Base-by-base conservation (phyloP, 2,797 vertebrate genomes). In the Gymnodraco acuticeps region DNA sequence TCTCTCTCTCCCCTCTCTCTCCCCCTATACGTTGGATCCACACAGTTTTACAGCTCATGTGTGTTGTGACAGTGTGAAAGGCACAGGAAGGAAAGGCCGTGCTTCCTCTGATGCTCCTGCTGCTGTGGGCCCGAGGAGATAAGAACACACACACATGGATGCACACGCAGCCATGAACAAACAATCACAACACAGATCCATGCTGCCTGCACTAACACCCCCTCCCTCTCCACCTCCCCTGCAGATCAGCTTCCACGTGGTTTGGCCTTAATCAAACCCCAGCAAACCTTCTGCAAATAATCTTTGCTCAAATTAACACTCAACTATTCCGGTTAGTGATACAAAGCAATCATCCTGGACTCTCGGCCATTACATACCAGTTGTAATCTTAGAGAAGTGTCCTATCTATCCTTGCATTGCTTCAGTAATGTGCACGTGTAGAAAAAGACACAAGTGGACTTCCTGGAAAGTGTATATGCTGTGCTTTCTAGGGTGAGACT, bases 31-130 rank as follows among this genome's bases (percentile, higher is more conserved):
- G 53, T 88, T 88, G 23, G 77, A 78, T 64, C 63, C 76, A 17
- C 75, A 38, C 72, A 80, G 70, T 84, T 88, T 92, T 88, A 83
- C 84, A 86, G 79, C 80, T 80, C 62, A 60, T 91, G 88, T 92
- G 80, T 92, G 88, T 89, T 91, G 89, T 92, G 91, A 94, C 92
- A 90, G 92, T 93, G 93, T 94, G 93, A 94, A 92, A 94, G 88
- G 88, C 89, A 94, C 87, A 94, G 94, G 94, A 95, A 95, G 94
- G 94, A 95, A 95, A 94, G 89, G 86, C 88, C 67, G 80, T 58
- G 70, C 89, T 94, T 95, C 94, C 94, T 93, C 92, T 93, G 91
- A 95, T 95, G 92, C 92, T 92, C 91, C 91, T 89, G 89, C 92
- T 92, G 93, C 90, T 89, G 86, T 87, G 83, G 90, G 86, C 80